phyloP scores from a whole-genome alignment of 2,888 invertebrate species.

The Mechanitis mazaeus region DNA sequence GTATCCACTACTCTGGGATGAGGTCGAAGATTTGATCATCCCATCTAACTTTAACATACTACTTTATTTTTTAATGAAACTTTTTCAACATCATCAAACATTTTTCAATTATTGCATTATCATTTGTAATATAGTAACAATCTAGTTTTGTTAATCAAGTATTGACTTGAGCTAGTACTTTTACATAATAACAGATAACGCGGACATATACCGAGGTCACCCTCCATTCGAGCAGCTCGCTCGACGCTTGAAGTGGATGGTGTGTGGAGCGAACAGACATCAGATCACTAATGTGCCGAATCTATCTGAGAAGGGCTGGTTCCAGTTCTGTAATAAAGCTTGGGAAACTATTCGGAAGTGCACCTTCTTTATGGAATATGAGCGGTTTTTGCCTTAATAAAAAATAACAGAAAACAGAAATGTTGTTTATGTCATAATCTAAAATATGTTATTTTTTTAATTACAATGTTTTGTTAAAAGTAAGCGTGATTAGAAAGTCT shows the following conservation, averaged over 20 bases:
- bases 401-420: not conserved
- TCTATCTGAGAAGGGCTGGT: constrained; percentile 89
- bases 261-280: constrained; percentile 81
- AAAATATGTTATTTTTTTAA: too few species aligned
- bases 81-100: too few species aligned
- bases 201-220: constrained; percentile 76
- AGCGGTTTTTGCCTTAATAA: constrained; percentile 81
- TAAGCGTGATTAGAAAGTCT: too few species aligned
- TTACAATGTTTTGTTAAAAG: too few species aligned
- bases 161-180: not conserved
- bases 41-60: too few species aligned
- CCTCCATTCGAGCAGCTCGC: constrained; percentile 80
- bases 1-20: too few species aligned
- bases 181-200: constrained; percentile 54
- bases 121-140: too few species aligned
- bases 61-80: too few species aligned
- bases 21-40: too few species aligned
- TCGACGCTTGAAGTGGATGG: constrained; percentile 80
- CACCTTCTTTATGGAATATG: constrained; percentile 89
- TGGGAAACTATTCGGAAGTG: constrained; percentile 92
- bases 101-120: too few species aligned
- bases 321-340: constrained; percentile 86
- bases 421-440: not conserved
- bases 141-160: too few species aligned
- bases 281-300: constrained; percentile 82